These are phyloP conservation scores for Lepetodrilus schrolli DNA, from an alignment of 2,888 invertebrate species.

Conservation along the genomic window DNA sequence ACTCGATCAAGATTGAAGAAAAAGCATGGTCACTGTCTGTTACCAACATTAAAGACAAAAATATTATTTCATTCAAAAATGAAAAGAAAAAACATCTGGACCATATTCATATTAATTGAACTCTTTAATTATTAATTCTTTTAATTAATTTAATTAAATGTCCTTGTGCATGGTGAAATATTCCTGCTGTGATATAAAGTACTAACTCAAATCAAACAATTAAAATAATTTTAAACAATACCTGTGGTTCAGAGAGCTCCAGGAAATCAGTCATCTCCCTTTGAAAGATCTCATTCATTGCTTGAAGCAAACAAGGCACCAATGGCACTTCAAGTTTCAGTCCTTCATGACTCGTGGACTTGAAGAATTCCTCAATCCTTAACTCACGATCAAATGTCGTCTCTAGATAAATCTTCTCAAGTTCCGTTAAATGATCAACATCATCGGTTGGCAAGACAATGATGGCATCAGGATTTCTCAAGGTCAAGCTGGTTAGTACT, in stretches of 20 bases:
- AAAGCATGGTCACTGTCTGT: background rate
- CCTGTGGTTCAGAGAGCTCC: slow-evolving; percentile 31
- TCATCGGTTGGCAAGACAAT: background rate
- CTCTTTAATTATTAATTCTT: too few relatives aligned
- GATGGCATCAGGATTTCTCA: slow-evolving; percentile 45
- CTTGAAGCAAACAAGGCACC: slow-evolving; percentile 19
- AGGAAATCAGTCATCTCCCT: background rate
- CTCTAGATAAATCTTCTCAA: slow-evolving; percentile 48
- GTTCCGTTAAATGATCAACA: slow-evolving; percentile 27
- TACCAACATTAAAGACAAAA: too few relatives aligned
- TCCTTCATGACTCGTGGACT: background rate
- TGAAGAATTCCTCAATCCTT: slow-evolving; percentile 27
- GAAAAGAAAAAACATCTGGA: background rate
- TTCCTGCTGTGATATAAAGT: too few relatives aligned
- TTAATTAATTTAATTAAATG: background rate
- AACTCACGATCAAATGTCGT: slow-evolving; percentile 36
- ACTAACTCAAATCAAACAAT: background rate
- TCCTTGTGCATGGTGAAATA: too few relatives aligned
- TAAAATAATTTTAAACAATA: background rate
- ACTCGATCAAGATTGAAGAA: slow-evolving; percentile 21
- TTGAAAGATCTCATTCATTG: background rate
- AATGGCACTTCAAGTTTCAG: background rate
- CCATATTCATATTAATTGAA: background rate
- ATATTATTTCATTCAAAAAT: background rate
- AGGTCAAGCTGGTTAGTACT: slow-evolving; percentile 49